phyloP scores from a whole-genome alignment of 2,113 vertebrate genomes.

The Neomonachus schauinslandi region DNA sequence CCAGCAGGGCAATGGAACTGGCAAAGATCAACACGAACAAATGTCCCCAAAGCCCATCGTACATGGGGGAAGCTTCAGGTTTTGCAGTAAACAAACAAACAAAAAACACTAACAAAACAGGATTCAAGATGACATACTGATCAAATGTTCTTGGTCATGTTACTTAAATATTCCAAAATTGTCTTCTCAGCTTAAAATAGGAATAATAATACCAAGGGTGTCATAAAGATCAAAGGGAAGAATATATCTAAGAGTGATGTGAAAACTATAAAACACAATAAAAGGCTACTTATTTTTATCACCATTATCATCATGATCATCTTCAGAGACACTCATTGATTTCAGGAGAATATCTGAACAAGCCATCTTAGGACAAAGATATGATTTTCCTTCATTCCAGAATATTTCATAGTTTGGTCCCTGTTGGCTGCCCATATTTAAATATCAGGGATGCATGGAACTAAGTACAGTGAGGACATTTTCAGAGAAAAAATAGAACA shows the following conservation, averaged over 20 bases:
- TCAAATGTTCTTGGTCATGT: not conserved
- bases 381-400: not conserved
- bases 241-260: not conserved
- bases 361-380: not conserved
- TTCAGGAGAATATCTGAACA: slow-evolving; percentile 13
- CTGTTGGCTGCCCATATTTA: not conserved
- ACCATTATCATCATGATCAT: not conserved
- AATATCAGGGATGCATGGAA: not conserved
- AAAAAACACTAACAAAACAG: not conserved
- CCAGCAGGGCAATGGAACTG: not conserved
- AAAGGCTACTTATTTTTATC: not conserved
- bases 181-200: not conserved
- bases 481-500: not conserved
- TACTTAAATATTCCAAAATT: not conserved
- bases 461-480: not conserved
- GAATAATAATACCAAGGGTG: not conserved
- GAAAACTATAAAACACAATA: not conserved
- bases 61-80: not conserved
- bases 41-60: not conserved
- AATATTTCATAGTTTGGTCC: not conserved
- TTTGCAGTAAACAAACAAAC: not conserved
- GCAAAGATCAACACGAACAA: not conserved
- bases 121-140: not conserved
- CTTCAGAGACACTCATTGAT: not conserved
- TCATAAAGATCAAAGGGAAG: not conserved